A percentile compares a stretch with the other conserved stretches of the same genome.
Evolutionary conservation across 2,888 invertebrate species (phyloP).

Genomic region (Platycnemis pennipes): DNA sequence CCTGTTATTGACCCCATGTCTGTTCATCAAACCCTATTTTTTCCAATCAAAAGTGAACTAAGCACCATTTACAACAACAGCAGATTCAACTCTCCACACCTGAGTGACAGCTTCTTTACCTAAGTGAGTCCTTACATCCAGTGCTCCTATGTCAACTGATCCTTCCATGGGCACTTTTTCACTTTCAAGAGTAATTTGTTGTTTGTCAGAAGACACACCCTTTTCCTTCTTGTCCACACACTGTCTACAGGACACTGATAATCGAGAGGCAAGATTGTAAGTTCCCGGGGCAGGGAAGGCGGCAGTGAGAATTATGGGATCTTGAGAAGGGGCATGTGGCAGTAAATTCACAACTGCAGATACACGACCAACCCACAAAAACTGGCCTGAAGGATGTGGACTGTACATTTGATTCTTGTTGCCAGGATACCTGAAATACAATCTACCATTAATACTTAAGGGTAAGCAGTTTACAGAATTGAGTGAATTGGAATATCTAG

Average conservation of each 20-base stretch:
- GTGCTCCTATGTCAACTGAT: slow-evolving; percentile 22
- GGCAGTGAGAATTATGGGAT: slow-evolving; percentile 83
- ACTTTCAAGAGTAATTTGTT: slow-evolving; percentile 20
- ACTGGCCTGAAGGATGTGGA: slow-evolving; percentile 78
- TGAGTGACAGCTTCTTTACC: slow-evolving; percentile 72
- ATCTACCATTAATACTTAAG: background rate
- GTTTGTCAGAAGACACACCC: slow-evolving; percentile 51
- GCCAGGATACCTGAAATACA: slow-evolving; percentile 36
- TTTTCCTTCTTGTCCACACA: slow-evolving; percentile 60
- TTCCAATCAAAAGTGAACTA: background rate
- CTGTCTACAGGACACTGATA: slow-evolving; percentile 80
- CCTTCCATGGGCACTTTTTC: slow-evolving; percentile 52
- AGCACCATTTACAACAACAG: slow-evolving; percentile 71
- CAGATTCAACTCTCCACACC: slow-evolving; percentile 72
- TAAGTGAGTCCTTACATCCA: slow-evolving; percentile 53
- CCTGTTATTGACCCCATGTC: background rate
- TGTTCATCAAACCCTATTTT: background rate
- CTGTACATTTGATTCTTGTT: slow-evolving; percentile 77
- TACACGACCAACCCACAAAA: slow-evolving; percentile 79
- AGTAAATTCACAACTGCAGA: slow-evolving; percentile 79
- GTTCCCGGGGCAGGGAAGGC: slow-evolving; percentile 85
- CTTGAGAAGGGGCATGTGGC: slow-evolving; percentile 77
- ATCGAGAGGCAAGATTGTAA: slow-evolving; percentile 84
- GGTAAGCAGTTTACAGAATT: no score
- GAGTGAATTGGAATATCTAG: no score